Percentiles rank a stretch among this genome's conserved stretches.
These are phyloP conservation scores for Tautogolabrus adspersus DNA, from an alignment of 2,113 vertebrate species.

Conservation along the genomic window DNA sequence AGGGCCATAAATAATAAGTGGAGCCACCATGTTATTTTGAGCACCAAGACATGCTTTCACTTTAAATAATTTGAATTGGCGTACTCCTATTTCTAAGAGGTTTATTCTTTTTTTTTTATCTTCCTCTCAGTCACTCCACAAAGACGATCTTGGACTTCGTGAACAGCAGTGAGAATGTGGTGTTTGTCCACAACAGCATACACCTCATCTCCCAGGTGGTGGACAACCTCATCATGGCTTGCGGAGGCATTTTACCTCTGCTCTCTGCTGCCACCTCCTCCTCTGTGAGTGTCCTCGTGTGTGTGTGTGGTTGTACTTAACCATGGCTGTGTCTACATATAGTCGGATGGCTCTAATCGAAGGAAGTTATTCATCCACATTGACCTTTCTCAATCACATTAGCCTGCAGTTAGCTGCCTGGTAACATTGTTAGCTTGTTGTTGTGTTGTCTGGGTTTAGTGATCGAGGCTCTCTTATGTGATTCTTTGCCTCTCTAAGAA, in stretches of 20 bases:
- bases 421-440: slow-evolving; percentile 77
- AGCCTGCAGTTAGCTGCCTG: slow-evolving; percentile 64
- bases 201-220: slow-evolving; percentile 98
- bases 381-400: slow-evolving; percentile 81
- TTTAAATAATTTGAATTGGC: not conserved
- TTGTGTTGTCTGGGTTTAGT: slow-evolving; percentile 65
- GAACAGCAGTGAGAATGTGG: slow-evolving; percentile 96
- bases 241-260: slow-evolving; percentile 96
- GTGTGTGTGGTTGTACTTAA: slow-evolving; percentile 8
- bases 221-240: slow-evolving; percentile 99
- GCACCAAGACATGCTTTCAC: not conserved
- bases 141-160: slow-evolving; percentile 99
- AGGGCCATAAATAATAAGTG: too few species aligned
- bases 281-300: slow-evolving; percentile 85
- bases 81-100: not conserved
- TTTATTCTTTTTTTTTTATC: not conserved
- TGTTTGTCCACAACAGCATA: slow-evolving; percentile 98
- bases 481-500: slow-evolving; percentile 40
- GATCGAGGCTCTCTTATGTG: slow-evolving; percentile 43
- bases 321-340: not conserved
- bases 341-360: slow-evolving; percentile 20
- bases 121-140: slow-evolving; percentile 90
- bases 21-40: too few species aligned
- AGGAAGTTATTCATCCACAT: slow-evolving; percentile 71
- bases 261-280: slow-evolving; percentile 97